These are phyloP conservation scores for Cerastis leucographa DNA, from an alignment of 2,888 invertebrate species.

Conservation along the genomic window DNA sequence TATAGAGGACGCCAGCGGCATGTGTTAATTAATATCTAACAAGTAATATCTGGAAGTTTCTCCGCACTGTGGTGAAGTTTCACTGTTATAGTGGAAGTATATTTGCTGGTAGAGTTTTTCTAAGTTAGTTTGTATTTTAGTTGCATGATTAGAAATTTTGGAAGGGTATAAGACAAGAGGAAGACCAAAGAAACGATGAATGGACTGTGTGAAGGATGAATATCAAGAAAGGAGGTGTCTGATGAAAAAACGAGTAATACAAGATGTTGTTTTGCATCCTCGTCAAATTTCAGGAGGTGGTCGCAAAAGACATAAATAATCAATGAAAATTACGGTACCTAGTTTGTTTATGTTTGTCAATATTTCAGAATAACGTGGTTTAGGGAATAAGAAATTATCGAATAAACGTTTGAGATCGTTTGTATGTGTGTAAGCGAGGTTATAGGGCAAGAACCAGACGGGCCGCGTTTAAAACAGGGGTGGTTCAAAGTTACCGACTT, in stretches of 20 bases:
- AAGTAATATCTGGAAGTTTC: constrained; percentile 70
- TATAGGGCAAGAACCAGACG: too few relatives aligned
- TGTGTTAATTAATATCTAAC: constrained; percentile 87
- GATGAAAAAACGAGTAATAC: not conserved
- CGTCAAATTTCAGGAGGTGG: too few relatives aligned
- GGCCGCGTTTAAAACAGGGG: too few relatives aligned
- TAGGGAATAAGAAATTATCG: too few relatives aligned
- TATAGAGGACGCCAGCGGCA: constrained; percentile 80
- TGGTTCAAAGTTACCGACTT: too few relatives aligned
- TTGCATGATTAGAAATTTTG: not conserved
- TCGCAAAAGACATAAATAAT: too few relatives aligned
- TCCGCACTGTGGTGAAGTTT: constrained; percentile 47
- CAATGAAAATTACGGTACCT: too few relatives aligned
- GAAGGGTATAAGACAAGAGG: not conserved
- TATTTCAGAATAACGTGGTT: too few relatives aligned
- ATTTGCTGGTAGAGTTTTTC: constrained; percentile 26
- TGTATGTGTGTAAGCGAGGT: too few relatives aligned
- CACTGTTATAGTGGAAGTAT: constrained; percentile 43
- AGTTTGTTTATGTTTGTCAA: too few relatives aligned
- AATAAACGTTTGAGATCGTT: too few relatives aligned
- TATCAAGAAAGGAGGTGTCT: not conserved
- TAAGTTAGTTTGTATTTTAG: not conserved
- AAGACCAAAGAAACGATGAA: not conserved
- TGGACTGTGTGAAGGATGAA: not conserved
- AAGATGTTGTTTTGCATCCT: too few relatives aligned